Evolutionary conservation across 64 coral and sea anemone species (phyloP), one percentile per base, ranked within the genome.

Genomic region (Montipora sp.): DNA sequence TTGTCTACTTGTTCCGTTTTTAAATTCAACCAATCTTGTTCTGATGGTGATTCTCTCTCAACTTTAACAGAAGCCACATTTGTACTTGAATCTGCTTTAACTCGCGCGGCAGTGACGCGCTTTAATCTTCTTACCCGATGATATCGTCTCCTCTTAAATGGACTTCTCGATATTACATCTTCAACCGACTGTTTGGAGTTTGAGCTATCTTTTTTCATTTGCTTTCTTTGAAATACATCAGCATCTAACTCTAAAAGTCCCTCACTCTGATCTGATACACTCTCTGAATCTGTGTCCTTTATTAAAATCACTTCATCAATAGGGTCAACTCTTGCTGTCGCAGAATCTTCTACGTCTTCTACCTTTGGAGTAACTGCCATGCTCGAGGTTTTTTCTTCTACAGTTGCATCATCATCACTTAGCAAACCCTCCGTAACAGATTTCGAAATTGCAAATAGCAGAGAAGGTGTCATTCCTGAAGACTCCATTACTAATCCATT

Each of bases 221-320:
- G 27, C 46, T 43, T 2, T 3, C 23, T 9, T 44, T 75, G 23
- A 10, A 18, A 3, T 11, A n/a, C 48, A 23, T 80, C 77, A 18
- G 18, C 22, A n/a, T 7, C 3, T 11, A 75, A 43, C 79, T 60
- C 57, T 15, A 81, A 13, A 60, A 51, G 18, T 16, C 71, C 63
- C 8, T 21, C 46, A 66, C 82, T 51, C 3, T 65, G 5, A 11
- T 85, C 63, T 5, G 93, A 94, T 67, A 73, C 48, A 16, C 23
- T 59, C 47, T 94, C 93, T 9, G 93, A 94, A 61, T 94, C 92
- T 3, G 91, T 93, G 74, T 93, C 91, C 18, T 55, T 58, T 22
- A 89, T 94, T 0, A 82, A 9, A 83, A 94, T 94, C 7, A 68
- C 19, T n/a, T 83, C 19, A 22, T 59, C 5, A 4, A 5, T 47